phyloP scores from a whole-genome alignment of 2,888 invertebrate species.

The Automeris io region DNA sequence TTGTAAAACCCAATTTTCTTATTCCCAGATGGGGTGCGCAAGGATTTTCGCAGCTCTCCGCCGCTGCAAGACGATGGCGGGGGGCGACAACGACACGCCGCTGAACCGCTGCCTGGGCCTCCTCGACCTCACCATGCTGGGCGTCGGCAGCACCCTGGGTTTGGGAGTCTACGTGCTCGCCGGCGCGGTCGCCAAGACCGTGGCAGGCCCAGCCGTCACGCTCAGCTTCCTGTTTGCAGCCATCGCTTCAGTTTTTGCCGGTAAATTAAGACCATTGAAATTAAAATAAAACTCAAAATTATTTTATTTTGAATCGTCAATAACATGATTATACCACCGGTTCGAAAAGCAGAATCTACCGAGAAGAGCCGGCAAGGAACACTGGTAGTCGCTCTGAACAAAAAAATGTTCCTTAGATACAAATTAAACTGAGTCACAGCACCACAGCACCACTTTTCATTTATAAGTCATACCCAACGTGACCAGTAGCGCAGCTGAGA shows the following conservation, averaged over 20 bases:
- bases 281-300: no score
- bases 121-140: conserved; percentile 91
- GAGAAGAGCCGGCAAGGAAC: no score
- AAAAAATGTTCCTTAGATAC: no score
- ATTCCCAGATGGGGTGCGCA: conserved; percentile 52
- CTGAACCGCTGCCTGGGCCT: conserved; percentile 84
- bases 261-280: no score
- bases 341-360: no score
- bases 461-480: no score
- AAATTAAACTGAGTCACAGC: no score
- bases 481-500: no score
- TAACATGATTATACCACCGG: no score
- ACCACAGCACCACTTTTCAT: no score
- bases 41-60: conserved; percentile 47
- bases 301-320: no score
- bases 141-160: conserved; percentile 92
- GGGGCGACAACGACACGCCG: conserved; percentile 51
- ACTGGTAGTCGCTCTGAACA: no score
- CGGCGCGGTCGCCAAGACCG: conserved; percentile 89
- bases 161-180: conserved; percentile 97
- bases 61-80: conserved; percentile 67
- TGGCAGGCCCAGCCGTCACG: conserved; percentile 94
- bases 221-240: conserved; percentile 95
- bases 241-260: conserved; percentile 93
- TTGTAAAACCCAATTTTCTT: neutral